phyloP scores from a whole-genome alignment of 2,888 invertebrate species.

The Ochropleura leucogaster region DNA sequence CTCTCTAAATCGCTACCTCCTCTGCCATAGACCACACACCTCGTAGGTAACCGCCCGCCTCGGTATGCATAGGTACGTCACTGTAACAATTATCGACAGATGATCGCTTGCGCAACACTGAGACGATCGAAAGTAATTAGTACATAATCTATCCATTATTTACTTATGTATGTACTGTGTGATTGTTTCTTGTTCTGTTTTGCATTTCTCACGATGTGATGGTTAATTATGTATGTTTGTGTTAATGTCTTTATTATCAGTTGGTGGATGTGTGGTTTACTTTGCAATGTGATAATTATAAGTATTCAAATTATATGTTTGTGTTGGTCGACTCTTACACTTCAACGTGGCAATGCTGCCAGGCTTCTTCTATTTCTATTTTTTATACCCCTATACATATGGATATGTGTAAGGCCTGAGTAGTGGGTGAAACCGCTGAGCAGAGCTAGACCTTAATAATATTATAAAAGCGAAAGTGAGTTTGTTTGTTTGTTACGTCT shows the following conservation, averaged over 20 bases:
- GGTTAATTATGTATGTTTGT: constrained; percentile 31
- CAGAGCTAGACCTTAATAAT: too few relatives aligned
- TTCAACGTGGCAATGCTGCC: too few relatives aligned
- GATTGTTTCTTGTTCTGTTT: constrained; percentile 32
- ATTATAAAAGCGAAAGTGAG: too few relatives aligned
- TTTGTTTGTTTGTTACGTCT: too few relatives aligned
- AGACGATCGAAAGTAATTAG: constrained; percentile 44
- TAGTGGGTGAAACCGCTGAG: too few relatives aligned
- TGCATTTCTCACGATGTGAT: constrained; percentile 46
- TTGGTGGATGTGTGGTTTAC: not conserved
- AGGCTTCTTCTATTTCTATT: too few relatives aligned
- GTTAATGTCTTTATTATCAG: constrained; percentile 35
- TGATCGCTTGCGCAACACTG: constrained; percentile 55
- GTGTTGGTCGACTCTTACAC: too few relatives aligned
- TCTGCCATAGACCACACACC: not conserved
- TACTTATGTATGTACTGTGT: constrained; percentile 5
- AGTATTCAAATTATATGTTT: too few relatives aligned
- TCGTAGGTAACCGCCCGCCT: constrained; percentile 64
- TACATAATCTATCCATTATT: constrained; percentile 48
- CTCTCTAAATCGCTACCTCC: constrained; percentile 1
- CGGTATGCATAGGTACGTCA: constrained; percentile 64
- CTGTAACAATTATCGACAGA: constrained; percentile 54
- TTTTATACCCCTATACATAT: too few relatives aligned
- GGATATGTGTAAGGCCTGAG: too few relatives aligned
- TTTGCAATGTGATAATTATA: not conserved